A percentile compares a stretch with the other conserved stretches of the same genome.
These are phyloP conservation scores for Podocnemis expansa DNA, from an alignment of 2,113 vertebrate species.

Conservation along the genomic window DNA sequence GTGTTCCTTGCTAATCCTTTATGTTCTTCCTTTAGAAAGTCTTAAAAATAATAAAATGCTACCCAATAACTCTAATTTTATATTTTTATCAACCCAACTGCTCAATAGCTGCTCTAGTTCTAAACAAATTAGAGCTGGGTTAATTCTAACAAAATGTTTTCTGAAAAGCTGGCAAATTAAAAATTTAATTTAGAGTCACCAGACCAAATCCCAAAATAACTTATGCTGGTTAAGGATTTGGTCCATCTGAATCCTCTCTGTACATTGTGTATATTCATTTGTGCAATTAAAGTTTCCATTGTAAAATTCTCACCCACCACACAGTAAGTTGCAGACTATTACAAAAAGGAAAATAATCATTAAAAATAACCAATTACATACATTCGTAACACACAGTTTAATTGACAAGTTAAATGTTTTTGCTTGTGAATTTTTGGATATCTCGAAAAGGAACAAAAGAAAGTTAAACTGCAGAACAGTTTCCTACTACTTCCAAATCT, in stretches of 20 bases:
- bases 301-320: not conserved
- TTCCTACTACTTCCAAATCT: not conserved
- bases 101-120: not conserved
- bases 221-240: not conserved
- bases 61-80: not conserved
- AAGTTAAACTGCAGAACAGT: not conserved
- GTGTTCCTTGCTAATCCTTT: conserved; percentile 16
- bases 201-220: not conserved
- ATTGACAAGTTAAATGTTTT: not conserved
- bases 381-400: not conserved
- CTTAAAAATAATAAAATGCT: not conserved
- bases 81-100: not conserved
- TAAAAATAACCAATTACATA: not conserved
- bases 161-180: not conserved
- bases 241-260: not conserved
- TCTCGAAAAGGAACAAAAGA: not conserved
- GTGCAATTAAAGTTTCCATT: not conserved
- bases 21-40: conserved; percentile 3
- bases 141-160: not conserved
- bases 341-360: not conserved
- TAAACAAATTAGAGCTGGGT: not conserved
- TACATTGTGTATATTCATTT: not conserved
- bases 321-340: not conserved
- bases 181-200: not conserved
- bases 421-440: not conserved